Conservation (phyloP, 2,797 vertebrate genomes). For the Tadarida brasiliensis region DNA sequence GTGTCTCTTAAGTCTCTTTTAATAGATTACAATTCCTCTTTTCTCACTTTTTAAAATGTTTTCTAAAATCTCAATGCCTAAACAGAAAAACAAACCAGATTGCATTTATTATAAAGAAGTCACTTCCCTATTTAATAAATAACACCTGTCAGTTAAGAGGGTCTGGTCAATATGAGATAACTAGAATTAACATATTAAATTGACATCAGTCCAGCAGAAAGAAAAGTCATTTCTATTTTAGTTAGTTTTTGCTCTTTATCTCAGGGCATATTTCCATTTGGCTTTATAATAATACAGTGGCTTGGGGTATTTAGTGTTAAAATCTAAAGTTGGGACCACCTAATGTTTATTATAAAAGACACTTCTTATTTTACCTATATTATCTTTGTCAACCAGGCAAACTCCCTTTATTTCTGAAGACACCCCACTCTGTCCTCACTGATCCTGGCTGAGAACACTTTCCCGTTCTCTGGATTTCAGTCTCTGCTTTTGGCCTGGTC, state of each 20-base stretch:
- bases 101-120: neutral
- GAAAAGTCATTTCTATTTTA: neutral
- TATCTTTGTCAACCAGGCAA: neutral
- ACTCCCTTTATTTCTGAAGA: neutral
- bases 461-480: neutral
- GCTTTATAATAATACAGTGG: neutral
- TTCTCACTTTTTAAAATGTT: neutral
- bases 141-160: neutral
- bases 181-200: neutral
- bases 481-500: neutral
- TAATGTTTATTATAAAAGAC: neutral
- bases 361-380: neutral
- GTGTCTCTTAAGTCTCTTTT: neutral
- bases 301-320: neutral
- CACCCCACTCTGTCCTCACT: neutral
- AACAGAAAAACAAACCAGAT: neutral
- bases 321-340: neutral
- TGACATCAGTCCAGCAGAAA: neutral
- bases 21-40: neutral
- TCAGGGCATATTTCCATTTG: neutral
- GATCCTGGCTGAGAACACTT: neutral
- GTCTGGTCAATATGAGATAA: neutral
- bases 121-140: slow-evolving; percentile 4
- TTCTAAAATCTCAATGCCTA: neutral
- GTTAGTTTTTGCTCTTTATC: neutral